These are phyloP conservation scores for Itoplectis maculator DNA, from an alignment of 2,888 invertebrate genomes.

Conservation along the genomic window DNA sequence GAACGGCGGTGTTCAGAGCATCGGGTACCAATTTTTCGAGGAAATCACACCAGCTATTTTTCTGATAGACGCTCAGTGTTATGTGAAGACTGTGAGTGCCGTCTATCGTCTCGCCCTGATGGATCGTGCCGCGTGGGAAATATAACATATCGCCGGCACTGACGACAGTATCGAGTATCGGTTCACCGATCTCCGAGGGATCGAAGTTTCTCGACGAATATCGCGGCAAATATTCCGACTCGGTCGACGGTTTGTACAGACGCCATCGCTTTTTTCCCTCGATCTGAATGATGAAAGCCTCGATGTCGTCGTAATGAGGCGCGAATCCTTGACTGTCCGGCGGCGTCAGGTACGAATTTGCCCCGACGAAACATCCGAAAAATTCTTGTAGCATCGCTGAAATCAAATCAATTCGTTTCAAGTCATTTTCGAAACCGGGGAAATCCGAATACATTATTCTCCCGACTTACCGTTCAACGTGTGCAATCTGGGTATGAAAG, in stretches of 20 bases:
- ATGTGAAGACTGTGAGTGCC: conserved; percentile 96
- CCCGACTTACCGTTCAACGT: conserved; percentile 85
- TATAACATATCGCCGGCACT: conserved; percentile 96
- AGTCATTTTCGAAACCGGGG: background rate
- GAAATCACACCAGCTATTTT: conserved; percentile 95
- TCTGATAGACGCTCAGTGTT: conserved; percentile 96
- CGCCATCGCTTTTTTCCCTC: conserved; percentile 98
- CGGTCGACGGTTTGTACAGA: conserved; percentile 91
- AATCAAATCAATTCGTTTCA: conserved; percentile 37
- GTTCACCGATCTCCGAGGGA: conserved; percentile 91
- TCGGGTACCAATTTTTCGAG: conserved; percentile 92
- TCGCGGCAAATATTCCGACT: conserved; percentile 90
- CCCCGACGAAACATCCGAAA: conserved; percentile 97
- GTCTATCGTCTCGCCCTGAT: conserved; percentile 92
- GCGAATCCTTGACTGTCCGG: conserved; percentile 99
- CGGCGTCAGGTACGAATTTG: conserved; percentile 98
- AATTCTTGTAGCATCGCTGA: conserved; percentile 93
- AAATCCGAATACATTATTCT: conserved; percentile 3
- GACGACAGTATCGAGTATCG: conserved; percentile 92
- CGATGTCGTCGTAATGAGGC: conserved; percentile 99
- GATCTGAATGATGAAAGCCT: conserved; percentile 98
- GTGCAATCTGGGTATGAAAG: conserved; percentile 90
- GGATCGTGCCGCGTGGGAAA: conserved; percentile 95
- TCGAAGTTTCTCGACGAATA: conserved; percentile 93
- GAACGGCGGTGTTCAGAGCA: conserved; percentile 90